These are phyloP conservation scores for Gerris buenoi DNA, from an alignment of 1,140 invertebrate species.

Conservation along the genomic window DNA sequence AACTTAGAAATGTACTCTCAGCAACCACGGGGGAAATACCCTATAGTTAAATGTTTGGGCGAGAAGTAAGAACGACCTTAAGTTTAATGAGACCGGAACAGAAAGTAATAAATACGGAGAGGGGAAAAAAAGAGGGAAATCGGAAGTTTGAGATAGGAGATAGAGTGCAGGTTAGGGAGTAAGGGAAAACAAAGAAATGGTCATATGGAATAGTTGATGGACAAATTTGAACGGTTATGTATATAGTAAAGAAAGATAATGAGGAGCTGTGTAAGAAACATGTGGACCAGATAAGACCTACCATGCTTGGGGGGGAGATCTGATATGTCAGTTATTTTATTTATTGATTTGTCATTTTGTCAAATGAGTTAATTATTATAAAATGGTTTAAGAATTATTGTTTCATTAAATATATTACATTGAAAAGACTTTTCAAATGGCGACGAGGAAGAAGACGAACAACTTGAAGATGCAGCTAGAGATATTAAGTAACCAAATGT, in stretches of 20 bases:
- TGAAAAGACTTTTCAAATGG: too few species aligned
- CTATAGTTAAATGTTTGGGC: neutral
- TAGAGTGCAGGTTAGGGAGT: neutral
- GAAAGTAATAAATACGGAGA: neutral
- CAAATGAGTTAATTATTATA: too few species aligned
- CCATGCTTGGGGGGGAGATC: neutral
- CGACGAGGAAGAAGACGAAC: too few species aligned
- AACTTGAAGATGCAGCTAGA: too few species aligned
- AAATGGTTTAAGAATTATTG: too few species aligned
- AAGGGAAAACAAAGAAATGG: neutral
- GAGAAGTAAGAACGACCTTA: neutral
- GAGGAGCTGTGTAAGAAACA: neutral
- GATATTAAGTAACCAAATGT: too few species aligned
- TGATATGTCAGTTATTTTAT: neutral
- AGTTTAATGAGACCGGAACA: neutral
- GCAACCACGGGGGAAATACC: neutral
- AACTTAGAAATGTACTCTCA: neutral
- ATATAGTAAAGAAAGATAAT: neutral
- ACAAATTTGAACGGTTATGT: neutral
- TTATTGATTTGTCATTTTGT: too few species aligned
- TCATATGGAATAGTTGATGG: neutral
- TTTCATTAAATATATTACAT: too few species aligned
- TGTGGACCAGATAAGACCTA: neutral
- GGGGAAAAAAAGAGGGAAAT: neutral
- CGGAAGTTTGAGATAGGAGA: neutral